Percentiles rank a stretch among this genome's conserved stretches.
These are phyloP conservation scores for Spialia ferax DNA, from an alignment of 2,888 invertebrate species.

Conservation along the genomic window DNA sequence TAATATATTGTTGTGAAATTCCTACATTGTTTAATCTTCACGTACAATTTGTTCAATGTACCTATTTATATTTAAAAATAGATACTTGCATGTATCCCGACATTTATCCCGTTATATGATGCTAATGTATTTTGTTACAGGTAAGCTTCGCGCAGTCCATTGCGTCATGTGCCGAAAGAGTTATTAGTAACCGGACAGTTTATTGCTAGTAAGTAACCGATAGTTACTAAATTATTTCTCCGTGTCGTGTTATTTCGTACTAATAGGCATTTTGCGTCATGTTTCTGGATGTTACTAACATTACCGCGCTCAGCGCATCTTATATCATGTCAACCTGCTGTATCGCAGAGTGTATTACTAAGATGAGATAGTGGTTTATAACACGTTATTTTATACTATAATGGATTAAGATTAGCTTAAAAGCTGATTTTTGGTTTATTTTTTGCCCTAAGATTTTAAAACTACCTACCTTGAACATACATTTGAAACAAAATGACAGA, in stretches of 20 bases:
- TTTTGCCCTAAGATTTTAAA: too few relatives aligned
- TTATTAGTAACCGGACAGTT: slow-evolving; percentile 22
- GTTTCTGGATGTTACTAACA: slow-evolving; percentile 11
- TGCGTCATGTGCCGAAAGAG: slow-evolving; percentile 9
- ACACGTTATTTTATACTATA: too few relatives aligned
- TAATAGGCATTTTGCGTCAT: slow-evolving; percentile 32
- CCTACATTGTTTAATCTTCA: too few relatives aligned
- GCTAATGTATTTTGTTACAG: slow-evolving; percentile 34
- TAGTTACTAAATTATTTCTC: slow-evolving; percentile 29
- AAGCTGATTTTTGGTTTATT: not conserved
- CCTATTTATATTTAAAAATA: too few relatives aligned
- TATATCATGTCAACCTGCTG: slow-evolving; percentile 22
- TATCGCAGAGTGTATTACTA: not conserved
- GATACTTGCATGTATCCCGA: not conserved
- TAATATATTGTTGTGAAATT: too few relatives aligned
- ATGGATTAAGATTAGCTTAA: not conserved
- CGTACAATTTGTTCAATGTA: too few relatives aligned
- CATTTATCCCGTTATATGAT: slow-evolving; percentile 8
- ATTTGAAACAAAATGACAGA: too few relatives aligned
- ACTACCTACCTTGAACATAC: too few relatives aligned
- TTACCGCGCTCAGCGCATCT: slow-evolving; percentile 18
- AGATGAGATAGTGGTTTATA: not conserved
- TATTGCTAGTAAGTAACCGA: slow-evolving; percentile 30
- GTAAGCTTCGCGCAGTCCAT: slow-evolving; percentile 10
- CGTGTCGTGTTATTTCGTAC: slow-evolving; percentile 32